These are phyloP conservation scores for Criorhina ranunculi DNA, from an alignment of 2,888 invertebrate genomes.

Conservation along the genomic window DNA sequence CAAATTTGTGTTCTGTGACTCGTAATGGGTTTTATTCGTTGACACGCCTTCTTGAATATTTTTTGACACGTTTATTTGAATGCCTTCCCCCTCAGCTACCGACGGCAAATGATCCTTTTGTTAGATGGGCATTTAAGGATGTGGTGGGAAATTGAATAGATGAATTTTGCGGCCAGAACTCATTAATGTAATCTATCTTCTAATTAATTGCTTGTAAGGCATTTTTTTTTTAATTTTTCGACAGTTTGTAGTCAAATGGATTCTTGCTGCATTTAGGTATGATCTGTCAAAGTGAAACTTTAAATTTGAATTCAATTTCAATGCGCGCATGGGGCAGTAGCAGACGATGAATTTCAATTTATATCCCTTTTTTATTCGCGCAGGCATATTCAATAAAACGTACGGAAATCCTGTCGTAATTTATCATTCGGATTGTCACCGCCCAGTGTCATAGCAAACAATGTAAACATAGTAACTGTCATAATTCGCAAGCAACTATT, in stretches of 20 bases:
- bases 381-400: conserved; percentile 4
- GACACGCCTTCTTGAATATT: conserved; percentile 76
- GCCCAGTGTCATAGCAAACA: conserved; percentile 73
- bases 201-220: conserved; percentile 64
- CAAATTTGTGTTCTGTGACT: conserved; percentile 66
- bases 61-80: conserved; percentile 74
- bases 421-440: conserved; percentile 65
- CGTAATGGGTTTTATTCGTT: conserved; percentile 73
- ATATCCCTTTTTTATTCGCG: conserved; percentile 9
- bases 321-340: background rate
- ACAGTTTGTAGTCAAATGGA: conserved; percentile 17
- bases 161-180: conserved; percentile 66
- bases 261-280: conserved; percentile 1
- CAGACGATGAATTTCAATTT: background rate
- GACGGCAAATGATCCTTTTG: conserved; percentile 67
- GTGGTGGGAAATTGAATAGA: conserved; percentile 72
- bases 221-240: conserved; percentile 32
- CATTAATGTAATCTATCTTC: conserved; percentile 72
- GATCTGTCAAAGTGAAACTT: conserved; percentile 37
- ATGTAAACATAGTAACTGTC: conserved; percentile 74
- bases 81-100: conserved; percentile 57
- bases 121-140: conserved; percentile 68
- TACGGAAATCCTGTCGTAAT: conserved; percentile 72
- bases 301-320: conserved; percentile 31
- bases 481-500: conserved; percentile 63